Evolutionary conservation across 2,888 invertebrate species (phyloP).

Genomic region (Macrosiphum euphorbiae): DNA sequence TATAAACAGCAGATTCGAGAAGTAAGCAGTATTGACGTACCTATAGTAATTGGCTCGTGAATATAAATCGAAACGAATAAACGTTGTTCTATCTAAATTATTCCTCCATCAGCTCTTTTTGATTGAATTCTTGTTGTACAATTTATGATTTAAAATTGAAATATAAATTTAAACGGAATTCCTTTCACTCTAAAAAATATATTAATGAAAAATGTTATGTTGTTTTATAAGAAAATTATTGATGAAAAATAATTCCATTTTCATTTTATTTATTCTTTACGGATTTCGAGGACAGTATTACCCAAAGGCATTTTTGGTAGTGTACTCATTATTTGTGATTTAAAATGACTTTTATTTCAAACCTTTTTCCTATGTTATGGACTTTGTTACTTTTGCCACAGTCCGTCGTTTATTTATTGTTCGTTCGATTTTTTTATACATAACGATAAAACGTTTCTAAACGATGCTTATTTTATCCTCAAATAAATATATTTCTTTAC

Average conservation of each 20-base stretch:
- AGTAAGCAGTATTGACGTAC: constrained; percentile 31
- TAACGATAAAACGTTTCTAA: constrained; percentile 27
- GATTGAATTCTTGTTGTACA: constrained; percentile 34
- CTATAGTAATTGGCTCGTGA: constrained; percentile 37
- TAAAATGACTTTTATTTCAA: constrained; percentile 32
- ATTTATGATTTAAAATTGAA: constrained; percentile 48
- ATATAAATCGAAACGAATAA: constrained; percentile 49
- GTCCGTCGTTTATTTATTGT: constrained; percentile 20
- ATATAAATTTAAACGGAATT: constrained; percentile 27
- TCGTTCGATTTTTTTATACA: constrained; percentile 27
- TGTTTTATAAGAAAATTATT: constrained; percentile 34
- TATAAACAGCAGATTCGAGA: constrained; percentile 4
- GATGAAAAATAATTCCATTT: constrained; percentile 33
- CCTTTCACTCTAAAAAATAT: not conserved
- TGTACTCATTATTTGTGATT: constrained; percentile 42
- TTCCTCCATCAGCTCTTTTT: not conserved
- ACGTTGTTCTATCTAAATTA: constrained; percentile 26
- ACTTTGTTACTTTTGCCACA: not conserved
- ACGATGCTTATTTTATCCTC: constrained; percentile 34
- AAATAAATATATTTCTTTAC: constrained; percentile 23
- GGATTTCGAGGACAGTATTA: constrained; percentile 18
- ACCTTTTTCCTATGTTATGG: constrained; percentile 26
- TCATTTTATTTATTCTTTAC: constrained; percentile 40
- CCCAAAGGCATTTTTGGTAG: constrained; percentile 5
- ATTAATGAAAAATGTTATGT: constrained; percentile 44